phyloP scores from a whole-genome alignment of 2,888 invertebrate genomes.

The Hirtodrosophila duncani region DNA sequence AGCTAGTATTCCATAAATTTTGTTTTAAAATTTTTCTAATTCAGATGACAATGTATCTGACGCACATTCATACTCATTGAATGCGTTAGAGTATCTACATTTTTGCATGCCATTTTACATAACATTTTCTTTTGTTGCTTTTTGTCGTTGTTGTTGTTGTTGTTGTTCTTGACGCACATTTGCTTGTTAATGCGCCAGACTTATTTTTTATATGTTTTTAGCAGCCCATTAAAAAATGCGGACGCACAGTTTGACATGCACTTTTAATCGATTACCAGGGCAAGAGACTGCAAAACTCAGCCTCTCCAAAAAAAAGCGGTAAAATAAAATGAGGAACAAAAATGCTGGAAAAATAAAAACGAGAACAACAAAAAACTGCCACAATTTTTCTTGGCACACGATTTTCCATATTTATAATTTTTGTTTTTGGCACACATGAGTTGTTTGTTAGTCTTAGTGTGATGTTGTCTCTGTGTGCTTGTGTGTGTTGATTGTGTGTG shows the following conservation, averaged over 20 bases:
- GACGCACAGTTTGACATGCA: constrained; percentile 73
- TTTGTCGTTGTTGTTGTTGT: constrained; percentile 30
- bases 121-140: constrained; percentile 45
- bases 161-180: constrained; percentile 6
- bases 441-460: constrained; percentile 10
- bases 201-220: constrained; percentile 48
- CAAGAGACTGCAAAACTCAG: constrained; percentile 14
- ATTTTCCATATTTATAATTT: constrained; percentile 62
- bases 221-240: constrained; percentile 66
- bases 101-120: constrained; percentile 36
- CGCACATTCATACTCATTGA: too few species aligned
- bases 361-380: constrained; percentile 19
- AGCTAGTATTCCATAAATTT: too few species aligned
- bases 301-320: constrained; percentile 11
- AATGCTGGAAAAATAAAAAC: constrained; percentile 16
- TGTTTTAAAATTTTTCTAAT: constrained; percentile 13
- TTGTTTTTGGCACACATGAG: constrained; percentile 35
- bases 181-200: constrained; percentile 11
- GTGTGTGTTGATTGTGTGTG: constrained; percentile 3
- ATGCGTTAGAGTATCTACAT: too few species aligned
- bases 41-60: too few species aligned
- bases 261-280: constrained; percentile 68
- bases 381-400: constrained; percentile 64
- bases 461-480: not conserved
- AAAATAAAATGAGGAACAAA: constrained; percentile 16